phyloP scores from a whole-genome alignment of 2,888 invertebrate species.

The Icerya purchasi region DNA sequence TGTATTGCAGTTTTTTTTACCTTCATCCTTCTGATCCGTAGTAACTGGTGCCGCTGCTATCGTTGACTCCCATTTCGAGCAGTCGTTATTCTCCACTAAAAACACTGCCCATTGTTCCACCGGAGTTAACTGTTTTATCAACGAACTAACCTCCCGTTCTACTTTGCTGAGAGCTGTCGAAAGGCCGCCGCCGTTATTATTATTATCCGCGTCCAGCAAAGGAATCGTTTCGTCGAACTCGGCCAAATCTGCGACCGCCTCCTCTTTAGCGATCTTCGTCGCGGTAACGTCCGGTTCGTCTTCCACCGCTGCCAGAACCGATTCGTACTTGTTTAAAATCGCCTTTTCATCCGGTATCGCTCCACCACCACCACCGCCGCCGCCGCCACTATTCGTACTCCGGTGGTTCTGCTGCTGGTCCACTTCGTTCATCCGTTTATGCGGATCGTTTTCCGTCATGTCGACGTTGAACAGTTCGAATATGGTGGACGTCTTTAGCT shows the following conservation, averaged over 20 bases:
- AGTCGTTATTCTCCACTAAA: constrained; percentile 70
- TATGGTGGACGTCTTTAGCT: constrained; percentile 83
- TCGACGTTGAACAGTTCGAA: constrained; percentile 71
- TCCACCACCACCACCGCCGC: constrained; percentile 11
- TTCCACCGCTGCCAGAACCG: constrained; percentile 73
- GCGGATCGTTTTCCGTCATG: constrained; percentile 24
- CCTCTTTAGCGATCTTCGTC: constrained; percentile 68
- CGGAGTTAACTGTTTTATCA: constrained; percentile 63
- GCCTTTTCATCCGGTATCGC: constrained; percentile 2
- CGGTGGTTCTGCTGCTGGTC: constrained; percentile 5
- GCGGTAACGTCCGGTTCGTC: constrained; percentile 89
- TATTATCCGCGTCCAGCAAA: constrained; percentile 40
- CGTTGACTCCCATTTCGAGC: constrained; percentile 61
- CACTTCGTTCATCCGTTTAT: constrained; percentile 33
- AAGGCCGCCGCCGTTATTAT: constrained; percentile 23
- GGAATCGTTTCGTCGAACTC: constrained; percentile 93
- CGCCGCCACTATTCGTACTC: no score
- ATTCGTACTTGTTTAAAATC: constrained; percentile 35
- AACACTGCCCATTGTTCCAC: constrained; percentile 90
- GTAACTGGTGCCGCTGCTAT: constrained; percentile 61
- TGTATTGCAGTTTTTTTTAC: constrained; percentile 34
- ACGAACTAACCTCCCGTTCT: constrained; percentile 45
- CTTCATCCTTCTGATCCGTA: constrained; percentile 71
- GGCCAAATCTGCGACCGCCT: constrained; percentile 70
- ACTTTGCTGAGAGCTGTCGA: constrained; percentile 49